Evolutionary conservation across 2,113 vertebrate species (phyloP).

Genomic region (Jaculus jaculus): DNA sequence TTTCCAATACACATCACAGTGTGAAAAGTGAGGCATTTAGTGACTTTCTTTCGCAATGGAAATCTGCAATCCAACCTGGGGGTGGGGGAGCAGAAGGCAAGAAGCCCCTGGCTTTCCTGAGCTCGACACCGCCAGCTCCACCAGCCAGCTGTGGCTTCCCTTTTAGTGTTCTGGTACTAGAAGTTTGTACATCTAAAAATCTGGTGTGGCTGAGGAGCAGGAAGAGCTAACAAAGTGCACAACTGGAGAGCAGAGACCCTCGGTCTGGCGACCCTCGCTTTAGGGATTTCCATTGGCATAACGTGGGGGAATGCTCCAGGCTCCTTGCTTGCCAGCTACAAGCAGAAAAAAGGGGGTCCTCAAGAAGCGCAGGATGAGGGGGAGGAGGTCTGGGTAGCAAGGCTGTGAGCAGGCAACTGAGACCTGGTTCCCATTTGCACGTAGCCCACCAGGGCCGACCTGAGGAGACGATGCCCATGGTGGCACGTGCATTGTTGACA

Average conservation of each 20-base stretch:
- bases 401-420: slow-evolving; percentile 33
- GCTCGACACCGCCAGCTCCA: slow-evolving; percentile 41
- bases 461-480: slow-evolving; percentile 70
- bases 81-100: slow-evolving; percentile 61
- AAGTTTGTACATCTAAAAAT: slow-evolving; percentile 56
- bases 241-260: slow-evolving; percentile 43
- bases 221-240: slow-evolving; percentile 63
- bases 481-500: slow-evolving; percentile 76
- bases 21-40: slow-evolving; percentile 83
- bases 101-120: slow-evolving; percentile 56
- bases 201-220: slow-evolving; percentile 25
- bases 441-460: slow-evolving; percentile 46
- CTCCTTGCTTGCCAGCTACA: slow-evolving; percentile 27
- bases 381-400: neutral
- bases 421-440: slow-evolving; percentile 48
- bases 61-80: slow-evolving; percentile 82
- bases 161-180: slow-evolving; percentile 71
- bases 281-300: slow-evolving; percentile 64
- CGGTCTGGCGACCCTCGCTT: slow-evolving; percentile 40
- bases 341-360: slow-evolving; percentile 35
- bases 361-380: neutral
- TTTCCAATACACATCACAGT: slow-evolving; percentile 77
- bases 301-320: slow-evolving; percentile 61
- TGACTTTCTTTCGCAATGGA: slow-evolving; percentile 83
- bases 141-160: slow-evolving; percentile 21